These are phyloP conservation scores for Coregonus suidteri DNA, from an alignment of 2,797 vertebrate species.

Conservation along the genomic window DNA sequence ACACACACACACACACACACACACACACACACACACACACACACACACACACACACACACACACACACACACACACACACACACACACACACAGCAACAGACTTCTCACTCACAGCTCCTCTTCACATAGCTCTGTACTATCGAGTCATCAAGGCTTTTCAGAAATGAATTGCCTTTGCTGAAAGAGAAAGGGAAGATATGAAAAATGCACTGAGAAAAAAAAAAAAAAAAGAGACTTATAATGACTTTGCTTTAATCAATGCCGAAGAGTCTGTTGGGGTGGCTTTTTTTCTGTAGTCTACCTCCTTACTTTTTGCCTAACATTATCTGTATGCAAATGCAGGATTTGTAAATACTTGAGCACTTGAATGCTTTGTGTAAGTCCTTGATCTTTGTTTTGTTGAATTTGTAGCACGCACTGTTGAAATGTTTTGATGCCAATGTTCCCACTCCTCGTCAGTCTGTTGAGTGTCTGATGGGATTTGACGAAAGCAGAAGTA, in stretches of 20 bases:
- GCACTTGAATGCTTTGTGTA: slow-evolving; percentile 10
- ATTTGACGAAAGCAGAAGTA: neutral
- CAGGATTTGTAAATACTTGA: slow-evolving; percentile 17
- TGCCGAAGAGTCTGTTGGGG: slow-evolving; percentile 12
- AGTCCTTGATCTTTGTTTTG: slow-evolving; percentile 33
- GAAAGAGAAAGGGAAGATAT: slow-evolving; percentile 25
- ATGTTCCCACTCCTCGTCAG: slow-evolving; percentile 5
- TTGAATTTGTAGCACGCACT: slow-evolving; percentile 25
- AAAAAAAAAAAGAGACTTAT: slow-evolving; percentile 8
- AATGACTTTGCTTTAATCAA: slow-evolving; percentile 43
- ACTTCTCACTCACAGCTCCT: slow-evolving; percentile 1
- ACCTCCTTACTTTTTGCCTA: slow-evolving; percentile 3
- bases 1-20: slow-evolving; percentile 20
- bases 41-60: slow-evolving; percentile 23
- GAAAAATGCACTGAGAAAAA: slow-evolving; percentile 22
- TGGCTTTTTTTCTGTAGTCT: neutral
- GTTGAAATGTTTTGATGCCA: slow-evolving; percentile 20
- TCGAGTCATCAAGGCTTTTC: slow-evolving; percentile 41
- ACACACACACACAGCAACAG: slow-evolving; percentile 13
- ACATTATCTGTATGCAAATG: slow-evolving; percentile 42
- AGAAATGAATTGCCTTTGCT: slow-evolving; percentile 52
- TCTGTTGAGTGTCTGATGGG: slow-evolving; percentile 7
- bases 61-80: slow-evolving; percentile 17
- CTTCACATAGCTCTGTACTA: slow-evolving; percentile 28
- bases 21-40: slow-evolving; percentile 20